Conservation (phyloP, 2,888 invertebrate genomes). For the Drosophila dives region DNA sequence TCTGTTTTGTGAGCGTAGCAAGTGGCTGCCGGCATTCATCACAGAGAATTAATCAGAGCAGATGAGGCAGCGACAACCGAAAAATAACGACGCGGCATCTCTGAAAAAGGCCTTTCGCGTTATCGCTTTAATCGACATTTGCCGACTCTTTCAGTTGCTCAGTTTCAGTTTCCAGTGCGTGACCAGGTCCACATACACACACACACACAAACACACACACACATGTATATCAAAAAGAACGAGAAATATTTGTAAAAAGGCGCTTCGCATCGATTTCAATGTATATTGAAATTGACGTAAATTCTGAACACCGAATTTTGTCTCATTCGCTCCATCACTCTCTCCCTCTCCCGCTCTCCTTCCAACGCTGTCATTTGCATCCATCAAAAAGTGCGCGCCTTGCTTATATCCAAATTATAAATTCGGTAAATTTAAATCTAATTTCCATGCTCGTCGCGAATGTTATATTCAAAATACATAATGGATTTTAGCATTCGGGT, state of each 20-base stretch:
- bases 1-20: slow-evolving; percentile 37
- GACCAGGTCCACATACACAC: slow-evolving; percentile 43
- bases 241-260: slow-evolving; percentile 37
- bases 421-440: slow-evolving; percentile 73
- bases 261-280: slow-evolving; percentile 66
- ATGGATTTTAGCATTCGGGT: slow-evolving; percentile 65
- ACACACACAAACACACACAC: slow-evolving; percentile 10
- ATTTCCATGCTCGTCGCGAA: slow-evolving; percentile 47
- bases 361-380: slow-evolving; percentile 38
- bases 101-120: slow-evolving; percentile 56
- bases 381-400: slow-evolving; percentile 66
- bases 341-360: slow-evolving; percentile 2
- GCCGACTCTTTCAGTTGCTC: slow-evolving; percentile 32
- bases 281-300: slow-evolving; percentile 62
- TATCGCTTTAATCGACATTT: slow-evolving; percentile 72
- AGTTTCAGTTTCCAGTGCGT: slow-evolving; percentile 54
- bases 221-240: slow-evolving; percentile 3
- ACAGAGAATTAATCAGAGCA: slow-evolving; percentile 77
- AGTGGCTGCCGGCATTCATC: slow-evolving; percentile 74
- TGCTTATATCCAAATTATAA: slow-evolving; percentile 70
- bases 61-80: slow-evolving; percentile 76
- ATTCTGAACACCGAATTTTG: slow-evolving; percentile 31
- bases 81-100: slow-evolving; percentile 77
- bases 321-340: background rate
- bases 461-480: slow-evolving; percentile 64